A percentile compares a stretch with the other conserved stretches of the same genome.
Evolutionary conservation across 1,140 invertebrate species (phyloP).

Genomic region (Lethrus apterus): DNA sequence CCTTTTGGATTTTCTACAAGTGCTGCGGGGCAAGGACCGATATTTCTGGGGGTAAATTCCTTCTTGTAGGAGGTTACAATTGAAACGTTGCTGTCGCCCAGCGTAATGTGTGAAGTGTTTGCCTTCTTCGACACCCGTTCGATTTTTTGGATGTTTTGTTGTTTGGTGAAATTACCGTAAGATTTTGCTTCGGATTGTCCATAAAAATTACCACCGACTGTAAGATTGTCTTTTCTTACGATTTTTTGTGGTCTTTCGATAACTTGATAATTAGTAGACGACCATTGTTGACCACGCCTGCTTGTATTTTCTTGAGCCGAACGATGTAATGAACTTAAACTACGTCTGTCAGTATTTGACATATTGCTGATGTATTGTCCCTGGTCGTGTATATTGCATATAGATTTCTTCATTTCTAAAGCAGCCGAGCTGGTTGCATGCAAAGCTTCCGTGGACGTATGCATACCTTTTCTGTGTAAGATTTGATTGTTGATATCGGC

Average conservation of each 20-base stretch:
- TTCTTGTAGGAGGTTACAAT: slow-evolving; percentile 64
- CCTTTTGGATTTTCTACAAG: slow-evolving; percentile 63
- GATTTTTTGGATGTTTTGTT: slow-evolving; percentile 43
- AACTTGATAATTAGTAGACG: slow-evolving; percentile 40
- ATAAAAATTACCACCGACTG: slow-evolving; percentile 62
- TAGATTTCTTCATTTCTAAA: slow-evolving; percentile 69
- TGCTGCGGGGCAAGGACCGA: slow-evolving; percentile 70
- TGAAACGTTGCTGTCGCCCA: slow-evolving; percentile 53
- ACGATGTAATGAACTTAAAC: slow-evolving; percentile 67
- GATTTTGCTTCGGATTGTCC: slow-evolving; percentile 56
- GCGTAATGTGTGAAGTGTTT: slow-evolving; percentile 62
- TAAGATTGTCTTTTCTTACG: slow-evolving; percentile 54
- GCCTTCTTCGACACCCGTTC: slow-evolving; percentile 51
- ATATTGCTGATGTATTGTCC: slow-evolving; percentile 57
- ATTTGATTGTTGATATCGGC: slow-evolving; percentile 66
- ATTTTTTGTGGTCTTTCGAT: slow-evolving; percentile 49
- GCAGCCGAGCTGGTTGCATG: slow-evolving; percentile 57
- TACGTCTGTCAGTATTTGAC: slow-evolving; percentile 61
- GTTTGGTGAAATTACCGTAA: slow-evolving; percentile 58
- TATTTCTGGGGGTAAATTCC: slow-evolving; percentile 60
- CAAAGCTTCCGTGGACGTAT: slow-evolving; percentile 46
- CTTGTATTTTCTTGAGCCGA: slow-evolving; percentile 45
- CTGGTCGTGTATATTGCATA: slow-evolving; percentile 65
- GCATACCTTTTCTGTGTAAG: slow-evolving; percentile 61
- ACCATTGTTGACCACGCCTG: slow-evolving; percentile 39